Evolutionary conservation across 1,140 invertebrate genomes (phyloP).

Genomic region (Hypothenemus hampei): DNA sequence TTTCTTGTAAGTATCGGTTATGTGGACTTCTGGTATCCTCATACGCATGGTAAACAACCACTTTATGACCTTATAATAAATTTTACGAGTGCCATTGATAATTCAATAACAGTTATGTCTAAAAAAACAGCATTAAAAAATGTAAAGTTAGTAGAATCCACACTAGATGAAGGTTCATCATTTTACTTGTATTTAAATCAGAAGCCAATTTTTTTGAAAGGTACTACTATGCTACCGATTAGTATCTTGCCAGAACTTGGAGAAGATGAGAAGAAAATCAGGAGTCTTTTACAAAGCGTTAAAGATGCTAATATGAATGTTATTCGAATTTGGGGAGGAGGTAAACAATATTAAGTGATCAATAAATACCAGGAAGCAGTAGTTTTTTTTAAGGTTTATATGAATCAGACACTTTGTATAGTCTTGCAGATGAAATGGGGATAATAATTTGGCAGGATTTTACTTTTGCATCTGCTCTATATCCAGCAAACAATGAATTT

Average conservation of each 20-base stretch:
- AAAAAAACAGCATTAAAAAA: conserved; percentile 80
- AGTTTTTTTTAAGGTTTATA: conserved; percentile 76
- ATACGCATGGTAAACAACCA: conserved; percentile 79
- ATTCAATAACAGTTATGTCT: conserved; percentile 45
- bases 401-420: conserved; percentile 88
- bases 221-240: conserved; percentile 92
- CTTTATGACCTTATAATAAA: conserved; percentile 67
- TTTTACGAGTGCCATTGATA: conserved; percentile 42
- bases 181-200: conserved; percentile 91
- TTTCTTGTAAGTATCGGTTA: conserved; percentile 44
- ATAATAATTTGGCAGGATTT: conserved; percentile 92
- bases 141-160: conserved; percentile 71
- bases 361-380: too few relatives aligned
- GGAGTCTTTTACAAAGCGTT: conserved; percentile 63
- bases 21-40: conserved; percentile 87
- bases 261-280: conserved; percentile 42
- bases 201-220: conserved; percentile 90
- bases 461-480: conserved; percentile 97
- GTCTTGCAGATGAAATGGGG: conserved; percentile 73
- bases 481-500: conserved; percentile 62
- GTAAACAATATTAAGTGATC: too few relatives aligned
- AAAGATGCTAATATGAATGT: conserved; percentile 86
- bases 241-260: conserved; percentile 79
- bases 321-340: conserved; percentile 93
- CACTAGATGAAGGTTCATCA: conserved; percentile 56